Conservation (phyloP, 2,797 vertebrate species). For the Glossophaga mutica region DNA sequence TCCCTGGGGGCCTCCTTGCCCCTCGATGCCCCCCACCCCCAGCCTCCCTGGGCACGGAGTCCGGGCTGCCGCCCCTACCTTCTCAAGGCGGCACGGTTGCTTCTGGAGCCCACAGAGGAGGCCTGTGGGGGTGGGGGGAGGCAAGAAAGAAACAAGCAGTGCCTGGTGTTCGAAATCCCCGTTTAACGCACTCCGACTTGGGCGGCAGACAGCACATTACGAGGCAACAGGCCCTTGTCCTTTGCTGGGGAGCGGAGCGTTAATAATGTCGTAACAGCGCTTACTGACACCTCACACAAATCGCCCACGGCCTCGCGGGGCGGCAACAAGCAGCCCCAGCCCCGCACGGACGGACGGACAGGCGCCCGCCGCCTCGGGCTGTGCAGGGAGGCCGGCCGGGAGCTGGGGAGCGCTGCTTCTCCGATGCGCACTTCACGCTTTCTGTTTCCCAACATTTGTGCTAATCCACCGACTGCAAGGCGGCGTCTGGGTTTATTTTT, state of each 20-base stretch:
- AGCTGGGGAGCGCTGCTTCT: not conserved
- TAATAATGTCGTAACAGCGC: slow-evolving; percentile 49
- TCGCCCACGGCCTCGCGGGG: rapidly evolving
- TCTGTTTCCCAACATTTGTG: slow-evolving; percentile 40
- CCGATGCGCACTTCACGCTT: slow-evolving; percentile 2
- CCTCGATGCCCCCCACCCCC: rapidly evolving
- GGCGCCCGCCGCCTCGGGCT: rapidly evolving
- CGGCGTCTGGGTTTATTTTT: not conserved
- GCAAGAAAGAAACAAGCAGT: not conserved
- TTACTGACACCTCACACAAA: not conserved
- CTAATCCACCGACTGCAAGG: not conserved
- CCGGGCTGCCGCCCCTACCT: not conserved
- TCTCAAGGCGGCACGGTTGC: not conserved
- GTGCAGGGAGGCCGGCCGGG: rapidly evolving
- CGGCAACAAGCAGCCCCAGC: rapidly evolving
- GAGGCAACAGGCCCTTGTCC: slow-evolving; percentile 39
- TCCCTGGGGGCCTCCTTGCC: not conserved
- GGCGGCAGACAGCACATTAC: slow-evolving; percentile 38
- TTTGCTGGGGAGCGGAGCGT: not conserved
- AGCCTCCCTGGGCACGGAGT: not conserved
- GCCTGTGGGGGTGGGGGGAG: not conserved
- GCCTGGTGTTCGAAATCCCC: not conserved
- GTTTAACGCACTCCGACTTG: not conserved
- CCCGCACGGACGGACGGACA: too few relatives aligned
- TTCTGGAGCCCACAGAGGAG: not conserved